Conservation (phyloP, 2,797 vertebrate species). For the Liasis olivaceus region DNA sequence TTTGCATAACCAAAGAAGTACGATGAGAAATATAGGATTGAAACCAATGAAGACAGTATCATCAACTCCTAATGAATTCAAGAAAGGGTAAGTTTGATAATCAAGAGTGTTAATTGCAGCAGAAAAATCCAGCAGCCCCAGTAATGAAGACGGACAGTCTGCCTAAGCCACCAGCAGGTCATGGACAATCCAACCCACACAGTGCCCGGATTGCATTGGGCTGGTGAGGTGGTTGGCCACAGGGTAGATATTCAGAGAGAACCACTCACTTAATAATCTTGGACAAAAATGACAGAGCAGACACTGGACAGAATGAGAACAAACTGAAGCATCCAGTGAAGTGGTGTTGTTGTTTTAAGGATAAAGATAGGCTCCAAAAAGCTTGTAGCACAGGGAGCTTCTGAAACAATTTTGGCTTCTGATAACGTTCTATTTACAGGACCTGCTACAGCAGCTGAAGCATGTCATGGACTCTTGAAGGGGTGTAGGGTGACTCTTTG, state of each 20-base stretch:
- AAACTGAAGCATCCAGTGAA: background rate
- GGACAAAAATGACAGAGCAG: background rate
- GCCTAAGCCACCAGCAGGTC: background rate
- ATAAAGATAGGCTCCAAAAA: background rate
- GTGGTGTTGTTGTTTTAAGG: background rate
- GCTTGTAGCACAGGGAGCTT: no score
- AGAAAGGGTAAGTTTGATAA: background rate
- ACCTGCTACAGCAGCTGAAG: background rate
- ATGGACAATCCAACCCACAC: background rate
- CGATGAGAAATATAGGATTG: background rate
- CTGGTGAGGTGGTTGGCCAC: no score
- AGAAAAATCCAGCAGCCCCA: background rate
- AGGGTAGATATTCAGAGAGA: no score
- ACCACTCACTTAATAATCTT: background rate
- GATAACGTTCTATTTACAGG: background rate
- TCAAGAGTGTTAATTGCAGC: no score
- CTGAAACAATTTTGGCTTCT: background rate
- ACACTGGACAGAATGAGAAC: background rate
- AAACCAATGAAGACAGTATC: background rate
- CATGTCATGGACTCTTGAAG: background rate
- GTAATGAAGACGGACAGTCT: background rate
- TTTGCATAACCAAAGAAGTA: background rate
- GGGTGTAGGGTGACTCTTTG: background rate
- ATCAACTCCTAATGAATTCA: background rate
- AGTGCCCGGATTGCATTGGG: background rate